Evolutionary conservation across 2,113 vertebrate species (phyloP), one percentile per base, ranked within the genome.

Genomic region (Glaucidium brasilianum): DNA sequence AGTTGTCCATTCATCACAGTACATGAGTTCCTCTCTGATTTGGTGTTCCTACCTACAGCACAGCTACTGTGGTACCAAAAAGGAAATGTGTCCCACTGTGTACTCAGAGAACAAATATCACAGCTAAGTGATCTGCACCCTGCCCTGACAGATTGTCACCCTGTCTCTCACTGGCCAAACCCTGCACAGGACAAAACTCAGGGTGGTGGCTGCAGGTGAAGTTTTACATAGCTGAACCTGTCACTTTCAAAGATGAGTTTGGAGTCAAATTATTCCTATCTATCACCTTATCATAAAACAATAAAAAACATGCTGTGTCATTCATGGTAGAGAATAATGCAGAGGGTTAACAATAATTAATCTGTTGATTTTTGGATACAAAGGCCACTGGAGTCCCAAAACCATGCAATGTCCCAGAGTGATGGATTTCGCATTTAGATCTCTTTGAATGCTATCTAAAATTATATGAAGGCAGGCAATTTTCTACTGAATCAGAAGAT

Each of bases 381-480:
- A 82, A 63, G 8, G 14, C 8, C 3, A 1, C 17, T 87, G 27
- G 11, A 77, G 18, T 22, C 43, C 78, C n/a, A 88, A 79, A 88
- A 68, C 7, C 12, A 53, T 52, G 21, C 15, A 58, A 5, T 35
- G 15, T 49, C 17, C 39, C 27, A 35, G 8, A 82, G 8, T 37
- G 47, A 56, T 23, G 27, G 18, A 72, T 60, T 94, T 92, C 76
- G 22, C 52, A 60, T 76, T 55, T 82, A 34, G 25, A 78, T 35
- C 21, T 78, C 37, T 77, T 90, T 63, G 73, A 63, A 90, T 88
- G 41, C 21, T 55, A 39, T 78, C 45, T 94, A 80, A 87, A 79
- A 73, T 79, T 77, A 62, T 26, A 9, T 1, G 8, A 66, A 43
- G 25, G 15, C 55, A 75, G 14, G 34, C 12, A 60, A 62, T 52